phyloP scores from a whole-genome alignment of 1,140 invertebrate genomes.

The Philotrypesis tridentata region DNA sequence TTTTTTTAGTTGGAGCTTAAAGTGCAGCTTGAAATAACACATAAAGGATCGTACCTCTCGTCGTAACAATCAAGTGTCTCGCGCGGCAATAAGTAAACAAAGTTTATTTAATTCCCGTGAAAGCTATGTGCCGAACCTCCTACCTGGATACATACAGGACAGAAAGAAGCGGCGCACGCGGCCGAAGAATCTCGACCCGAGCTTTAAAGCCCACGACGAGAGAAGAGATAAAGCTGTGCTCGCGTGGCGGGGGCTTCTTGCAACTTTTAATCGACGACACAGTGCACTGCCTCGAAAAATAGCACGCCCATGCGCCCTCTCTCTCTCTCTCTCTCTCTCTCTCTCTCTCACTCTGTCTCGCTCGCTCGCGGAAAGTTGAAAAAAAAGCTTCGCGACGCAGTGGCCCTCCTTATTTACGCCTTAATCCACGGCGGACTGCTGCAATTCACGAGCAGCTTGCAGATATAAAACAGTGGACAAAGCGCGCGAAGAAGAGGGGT shows the following conservation, averaged over 20 bases:
- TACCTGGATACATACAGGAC: too few relatives aligned
- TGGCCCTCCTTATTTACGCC: constrained; percentile 8
- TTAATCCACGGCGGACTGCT: constrained; percentile 9
- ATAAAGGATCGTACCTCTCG: background rate
- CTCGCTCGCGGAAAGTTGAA: background rate
- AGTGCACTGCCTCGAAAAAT: background rate
- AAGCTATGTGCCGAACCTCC: background rate
- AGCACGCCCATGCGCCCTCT: too few relatives aligned
- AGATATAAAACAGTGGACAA: background rate
- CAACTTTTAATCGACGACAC: constrained; percentile 27
- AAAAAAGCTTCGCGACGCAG: background rate
- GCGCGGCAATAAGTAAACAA: background rate
- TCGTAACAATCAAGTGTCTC: constrained; percentile 9
- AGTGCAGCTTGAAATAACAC: too few relatives aligned
- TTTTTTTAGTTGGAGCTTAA: too few relatives aligned
- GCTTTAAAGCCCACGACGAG: background rate
- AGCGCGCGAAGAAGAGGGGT: background rate
- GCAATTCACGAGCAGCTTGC: constrained; percentile 10
- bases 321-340: background rate
- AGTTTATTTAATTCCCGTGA: constrained; percentile 15
- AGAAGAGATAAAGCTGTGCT: background rate
- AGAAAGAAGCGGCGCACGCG: background rate
- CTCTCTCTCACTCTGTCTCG: background rate
- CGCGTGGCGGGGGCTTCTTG: constrained; percentile 6
- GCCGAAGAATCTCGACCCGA: background rate